Conservation (phyloP, 1,140 invertebrate species). For the Drosophila simulans region DNA sequence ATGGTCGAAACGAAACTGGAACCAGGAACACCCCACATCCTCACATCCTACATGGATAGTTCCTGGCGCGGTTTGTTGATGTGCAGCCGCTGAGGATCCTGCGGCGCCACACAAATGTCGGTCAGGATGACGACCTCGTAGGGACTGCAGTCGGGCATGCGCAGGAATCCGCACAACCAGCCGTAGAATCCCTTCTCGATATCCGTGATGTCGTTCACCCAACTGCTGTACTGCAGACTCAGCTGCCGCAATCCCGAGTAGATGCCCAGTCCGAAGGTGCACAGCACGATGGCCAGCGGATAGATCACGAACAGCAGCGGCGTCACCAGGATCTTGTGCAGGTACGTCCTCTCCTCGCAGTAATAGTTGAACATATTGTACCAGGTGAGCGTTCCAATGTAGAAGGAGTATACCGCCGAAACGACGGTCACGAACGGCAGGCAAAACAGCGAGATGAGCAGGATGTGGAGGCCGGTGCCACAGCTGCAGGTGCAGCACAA, state of each 20-base stretch:
- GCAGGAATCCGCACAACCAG: slow-evolving; percentile 89
- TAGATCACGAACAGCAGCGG: slow-evolving; percentile 90
- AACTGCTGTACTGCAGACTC: slow-evolving; percentile 88
- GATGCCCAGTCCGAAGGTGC: slow-evolving; percentile 88
- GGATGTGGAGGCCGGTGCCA: slow-evolving; percentile 88
- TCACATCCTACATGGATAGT: slow-evolving; percentile 69
- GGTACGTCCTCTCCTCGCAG: slow-evolving; percentile 88
- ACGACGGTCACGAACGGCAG: slow-evolving; percentile 88
- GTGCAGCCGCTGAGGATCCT: slow-evolving; percentile 73
- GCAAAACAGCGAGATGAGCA: slow-evolving; percentile 88
- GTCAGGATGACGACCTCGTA: slow-evolving; percentile 82
- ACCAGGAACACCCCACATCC: not conserved
- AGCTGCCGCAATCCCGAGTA: slow-evolving; percentile 89
- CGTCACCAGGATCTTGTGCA: slow-evolving; percentile 87
- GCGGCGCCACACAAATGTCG: slow-evolving; percentile 74
- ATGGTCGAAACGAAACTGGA: slow-evolving; percentile 57
- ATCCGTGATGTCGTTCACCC: slow-evolving; percentile 90
- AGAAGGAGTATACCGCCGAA: slow-evolving; percentile 89
- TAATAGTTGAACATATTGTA: slow-evolving; percentile 91
- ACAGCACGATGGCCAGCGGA: slow-evolving; percentile 89
- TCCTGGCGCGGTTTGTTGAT: slow-evolving; percentile 82
- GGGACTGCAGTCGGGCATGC: slow-evolving; percentile 88
- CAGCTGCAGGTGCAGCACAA: slow-evolving; percentile 86
- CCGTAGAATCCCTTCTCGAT: slow-evolving; percentile 93
- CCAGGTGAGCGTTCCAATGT: slow-evolving; percentile 91